Base-by-base conservation (phyloP, 2,888 invertebrate species). In the Caenorhabditis zanzibari region DNA sequence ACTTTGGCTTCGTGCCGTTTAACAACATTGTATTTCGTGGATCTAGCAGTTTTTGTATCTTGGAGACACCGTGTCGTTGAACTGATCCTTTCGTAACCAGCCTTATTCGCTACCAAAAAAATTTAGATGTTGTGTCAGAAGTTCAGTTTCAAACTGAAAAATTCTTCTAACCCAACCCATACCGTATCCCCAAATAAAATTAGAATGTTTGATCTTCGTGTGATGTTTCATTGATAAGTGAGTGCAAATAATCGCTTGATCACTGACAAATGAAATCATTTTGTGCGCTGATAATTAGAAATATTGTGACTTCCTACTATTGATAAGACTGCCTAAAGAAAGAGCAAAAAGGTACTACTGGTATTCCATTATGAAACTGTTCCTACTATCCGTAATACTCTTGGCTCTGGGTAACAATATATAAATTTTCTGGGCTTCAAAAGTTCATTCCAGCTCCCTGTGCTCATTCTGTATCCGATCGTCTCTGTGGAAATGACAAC, bases 241-340 rank as follows among this genome's bases (percentile, higher is more conserved):
- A 26, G 54, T 24, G 24, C 26, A 26, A 54, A 54, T 14, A 14
- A 19, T 47, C n/a, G 6, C 19, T 19, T 14, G 19, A 47, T 47
- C 47, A 47, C n/a, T 47, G 47, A 19, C 54, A 26, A 47, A 28
- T 63, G 63, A 63, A 47, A 63, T 63, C 63, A 63, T 63, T 63
- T 28, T 44, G 63, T 63, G 63, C 24, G 63, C 24, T 63, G 63
- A 63, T 63, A 63, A 63, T 61, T 61, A 0, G 0, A 19, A 44
- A 16, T 41, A 24, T 61, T 24, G 14, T 22, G 41, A 22, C 24
- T 61, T 63, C 32, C 58, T 32, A 32, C 35, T 14, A 22, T 19
- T 9, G 12, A 38, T 2, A 41, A 61, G 6, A 54, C 14, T 54
- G 54, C 24, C 26, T 26, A 54, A 24, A 54, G 54, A 1, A n/a